These are phyloP conservation scores for Hydractinia echinata DNA, from an alignment of 30 jellyfish, hydroid and myxozoan genomes.

Conservation along the genomic window DNA sequence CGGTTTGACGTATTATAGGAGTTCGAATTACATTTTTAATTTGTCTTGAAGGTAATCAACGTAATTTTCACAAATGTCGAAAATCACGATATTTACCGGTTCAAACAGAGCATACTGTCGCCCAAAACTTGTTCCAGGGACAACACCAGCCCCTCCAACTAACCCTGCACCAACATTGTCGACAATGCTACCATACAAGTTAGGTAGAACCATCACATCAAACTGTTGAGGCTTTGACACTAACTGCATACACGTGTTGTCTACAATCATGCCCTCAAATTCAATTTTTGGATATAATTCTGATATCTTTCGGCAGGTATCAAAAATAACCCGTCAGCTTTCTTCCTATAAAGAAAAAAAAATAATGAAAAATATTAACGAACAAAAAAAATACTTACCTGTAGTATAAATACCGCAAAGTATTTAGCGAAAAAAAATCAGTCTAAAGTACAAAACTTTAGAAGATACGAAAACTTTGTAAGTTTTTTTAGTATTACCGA, in stretches of 20 bases:
- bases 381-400: background rate
- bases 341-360: conserved; percentile 52
- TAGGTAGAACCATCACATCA: conserved; percentile 93
- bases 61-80: no score
- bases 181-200: conserved; percentile 85
- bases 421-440: no score
- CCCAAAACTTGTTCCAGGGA: conserved; percentile 89
- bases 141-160: conserved; percentile 99
- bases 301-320: conserved; percentile 68
- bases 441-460: background rate
- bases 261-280: conserved; percentile 93
- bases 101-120: conserved; percentile 77
- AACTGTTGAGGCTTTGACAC: conserved; percentile 89
- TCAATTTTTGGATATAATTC: conserved; percentile 70
- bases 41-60: no score
- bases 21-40: no score
- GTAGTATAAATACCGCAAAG: no score
- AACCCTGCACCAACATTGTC: conserved; percentile 91
- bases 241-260: conserved; percentile 98
- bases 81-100: conserved; percentile 46
- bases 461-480: background rate
- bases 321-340: conserved; percentile 88
- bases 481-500: no score
- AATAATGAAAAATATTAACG: background rate
- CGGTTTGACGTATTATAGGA: no score